phyloP scores from a whole-genome alignment of 2,888 invertebrate genomes.

The Hydraecia micacea region DNA sequence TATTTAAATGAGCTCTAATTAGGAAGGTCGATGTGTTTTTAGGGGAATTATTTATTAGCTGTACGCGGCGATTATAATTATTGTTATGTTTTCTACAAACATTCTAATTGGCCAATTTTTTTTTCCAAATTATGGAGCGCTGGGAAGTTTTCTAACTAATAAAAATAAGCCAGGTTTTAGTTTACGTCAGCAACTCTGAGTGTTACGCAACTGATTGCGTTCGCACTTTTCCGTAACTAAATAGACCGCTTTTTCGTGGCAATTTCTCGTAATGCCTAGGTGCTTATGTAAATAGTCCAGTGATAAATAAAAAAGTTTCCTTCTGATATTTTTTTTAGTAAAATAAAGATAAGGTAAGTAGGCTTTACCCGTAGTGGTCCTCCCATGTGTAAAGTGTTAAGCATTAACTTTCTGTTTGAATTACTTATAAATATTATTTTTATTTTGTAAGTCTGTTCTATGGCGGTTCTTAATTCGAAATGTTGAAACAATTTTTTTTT shows the following conservation, averaged over 20 bases:
- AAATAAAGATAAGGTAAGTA: not conserved
- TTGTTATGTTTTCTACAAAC: slow-evolving; percentile 47
- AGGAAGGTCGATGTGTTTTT: slow-evolving; percentile 70
- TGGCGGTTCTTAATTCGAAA: not conserved
- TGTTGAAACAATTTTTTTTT: not conserved
- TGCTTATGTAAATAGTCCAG: slow-evolving; percentile 27
- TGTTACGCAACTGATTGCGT: slow-evolving; percentile 15
- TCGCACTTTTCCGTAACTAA: slow-evolving; percentile 10
- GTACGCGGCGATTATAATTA: slow-evolving; percentile 46
- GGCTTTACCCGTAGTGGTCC: too few relatives aligned
- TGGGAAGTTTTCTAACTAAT: slow-evolving; percentile 20
- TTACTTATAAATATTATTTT: not conserved
- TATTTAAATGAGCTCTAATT: slow-evolving; percentile 79
- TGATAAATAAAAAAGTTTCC: slow-evolving; percentile 21
- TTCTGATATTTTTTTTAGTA: not conserved
- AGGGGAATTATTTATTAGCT: slow-evolving; percentile 63
- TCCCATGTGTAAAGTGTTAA: not conserved
- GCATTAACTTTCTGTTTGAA: not conserved
- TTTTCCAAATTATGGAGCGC: not conserved
- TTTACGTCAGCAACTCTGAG: slow-evolving; percentile 5
- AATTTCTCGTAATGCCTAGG: slow-evolving; percentile 18
- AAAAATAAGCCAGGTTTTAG: not conserved
- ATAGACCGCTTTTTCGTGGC: slow-evolving; percentile 2
- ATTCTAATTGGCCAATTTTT: slow-evolving; percentile 22
- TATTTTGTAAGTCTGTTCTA: not conserved